Conservation (phyloP, 2,888 invertebrate genomes). For the Zeuzera pyrina region DNA sequence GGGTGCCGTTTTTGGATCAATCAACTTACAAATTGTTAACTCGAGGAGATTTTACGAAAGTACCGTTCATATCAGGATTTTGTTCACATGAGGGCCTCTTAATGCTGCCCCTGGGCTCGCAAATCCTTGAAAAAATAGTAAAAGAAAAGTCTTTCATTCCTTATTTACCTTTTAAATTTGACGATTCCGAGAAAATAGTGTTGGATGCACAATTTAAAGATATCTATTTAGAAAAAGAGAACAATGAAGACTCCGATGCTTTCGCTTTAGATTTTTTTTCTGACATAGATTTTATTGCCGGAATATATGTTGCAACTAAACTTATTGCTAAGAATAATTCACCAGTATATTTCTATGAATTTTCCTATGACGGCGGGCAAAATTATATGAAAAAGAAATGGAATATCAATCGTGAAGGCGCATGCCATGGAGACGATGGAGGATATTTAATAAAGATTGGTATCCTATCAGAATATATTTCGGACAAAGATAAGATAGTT, state of each 20-base stretch:
- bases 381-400: conserved; percentile 63
- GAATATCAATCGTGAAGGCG: conserved; percentile 57
- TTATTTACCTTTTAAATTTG: conserved; percentile 33
- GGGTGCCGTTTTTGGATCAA: conserved; percentile 56
- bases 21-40: conserved; percentile 43
- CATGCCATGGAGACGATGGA: conserved; percentile 75
- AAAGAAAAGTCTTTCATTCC: conserved; percentile 36
- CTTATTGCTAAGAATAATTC: conserved; percentile 42
- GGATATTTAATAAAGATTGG: conserved; percentile 67
- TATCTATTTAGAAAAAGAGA: conserved; percentile 55
- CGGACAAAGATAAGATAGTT: conserved; percentile 40
- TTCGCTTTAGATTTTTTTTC: conserved; percentile 58
- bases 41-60: conserved; percentile 53
- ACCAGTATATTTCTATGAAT: conserved; percentile 72
- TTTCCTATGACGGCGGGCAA: conserved; percentile 68
- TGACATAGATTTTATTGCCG: conserved; percentile 60
- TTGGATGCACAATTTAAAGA: conserved; percentile 29
- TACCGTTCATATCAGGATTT: conserved; percentile 65
- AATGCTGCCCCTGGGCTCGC: conserved; percentile 24
- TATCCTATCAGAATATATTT: conserved; percentile 26
- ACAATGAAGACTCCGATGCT: conserved; percentile 41
- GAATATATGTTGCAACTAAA: conserved; percentile 39
- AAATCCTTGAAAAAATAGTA: conserved; percentile 12
- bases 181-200: conserved; percentile 31
- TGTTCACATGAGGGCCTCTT: conserved; percentile 60